phyloP scores from a whole-genome alignment of 1,140 invertebrate species.

The Polyergus mexicanus region DNA sequence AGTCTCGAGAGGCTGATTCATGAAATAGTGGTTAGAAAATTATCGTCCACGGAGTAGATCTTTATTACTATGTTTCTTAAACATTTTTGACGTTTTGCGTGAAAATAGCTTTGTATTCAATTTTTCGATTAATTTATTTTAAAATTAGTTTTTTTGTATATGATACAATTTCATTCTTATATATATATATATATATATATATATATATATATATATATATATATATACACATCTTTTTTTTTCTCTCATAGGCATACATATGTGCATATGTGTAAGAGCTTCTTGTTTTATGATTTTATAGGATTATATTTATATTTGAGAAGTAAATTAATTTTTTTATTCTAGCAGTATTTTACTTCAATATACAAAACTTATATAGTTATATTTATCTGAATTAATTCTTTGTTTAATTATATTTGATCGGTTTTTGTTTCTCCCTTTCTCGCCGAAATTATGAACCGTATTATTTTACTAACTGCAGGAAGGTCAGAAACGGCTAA shows the following conservation, averaged over 20 bases:
- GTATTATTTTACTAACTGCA: conserved; percentile 13
- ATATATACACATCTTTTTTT: not conserved
- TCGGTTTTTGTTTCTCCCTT: not conserved
- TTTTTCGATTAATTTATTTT: not conserved
- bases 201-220: too few species aligned
- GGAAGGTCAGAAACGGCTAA: conserved; percentile 43
- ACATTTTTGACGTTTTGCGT: not conserved
- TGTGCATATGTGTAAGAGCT: not conserved
- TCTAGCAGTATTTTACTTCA: not conserved
- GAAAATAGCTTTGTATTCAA: not conserved
- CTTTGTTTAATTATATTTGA: not conserved
- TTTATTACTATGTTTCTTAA: not conserved
- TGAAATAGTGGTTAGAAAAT: not conserved
- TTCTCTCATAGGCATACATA: not conserved
- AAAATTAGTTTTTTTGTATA: conserved; percentile 11
- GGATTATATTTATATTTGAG: not conserved
- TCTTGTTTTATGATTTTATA: not conserved
- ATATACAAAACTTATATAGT: not conserved
- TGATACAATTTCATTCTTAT: not conserved
- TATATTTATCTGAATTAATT: conserved; percentile 16
- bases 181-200: not conserved
- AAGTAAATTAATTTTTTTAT: not conserved
- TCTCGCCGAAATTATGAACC: conserved; percentile 18
- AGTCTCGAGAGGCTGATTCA: not conserved
- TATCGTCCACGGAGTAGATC: not conserved